These are phyloP conservation scores for Apodemia zela DNA, from an alignment of 2,888 invertebrate genomes.

Conservation along the genomic window DNA sequence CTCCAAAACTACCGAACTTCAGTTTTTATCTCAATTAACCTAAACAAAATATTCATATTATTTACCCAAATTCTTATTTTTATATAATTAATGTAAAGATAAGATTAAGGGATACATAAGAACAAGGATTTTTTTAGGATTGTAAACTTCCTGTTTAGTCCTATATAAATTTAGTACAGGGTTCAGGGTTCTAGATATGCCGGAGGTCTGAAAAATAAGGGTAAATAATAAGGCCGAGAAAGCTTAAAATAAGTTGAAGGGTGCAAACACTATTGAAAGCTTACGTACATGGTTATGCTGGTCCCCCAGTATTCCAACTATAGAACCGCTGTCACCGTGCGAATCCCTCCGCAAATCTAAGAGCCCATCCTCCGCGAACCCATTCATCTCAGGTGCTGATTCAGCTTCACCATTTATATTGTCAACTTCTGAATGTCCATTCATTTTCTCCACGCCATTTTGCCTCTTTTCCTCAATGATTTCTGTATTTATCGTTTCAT, in stretches of 20 bases:
- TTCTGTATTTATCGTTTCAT: conserved; percentile 59
- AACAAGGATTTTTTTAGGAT: too few relatives aligned
- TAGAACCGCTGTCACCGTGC: conserved; percentile 65
- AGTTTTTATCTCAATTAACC: too few relatives aligned
- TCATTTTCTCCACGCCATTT: conserved; percentile 33
- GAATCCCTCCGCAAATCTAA: conserved; percentile 54
- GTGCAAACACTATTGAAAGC: conserved; percentile 18
- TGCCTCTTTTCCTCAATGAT: conserved; percentile 34
- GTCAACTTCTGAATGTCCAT: conserved; percentile 31
- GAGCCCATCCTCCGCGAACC: conserved; percentile 26
- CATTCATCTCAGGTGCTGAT: conserved; percentile 24
- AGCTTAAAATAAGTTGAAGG: neutral
- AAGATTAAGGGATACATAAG: too few relatives aligned
- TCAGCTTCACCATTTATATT: conserved; percentile 42
- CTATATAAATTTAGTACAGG: too few relatives aligned
- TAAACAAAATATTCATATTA: too few relatives aligned
- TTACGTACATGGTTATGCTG: conserved; percentile 76
- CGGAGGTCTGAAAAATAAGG: neutral
- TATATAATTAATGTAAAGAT: too few relatives aligned
- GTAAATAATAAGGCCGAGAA: too few relatives aligned
- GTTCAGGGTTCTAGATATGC: too few relatives aligned
- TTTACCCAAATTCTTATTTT: too few relatives aligned
- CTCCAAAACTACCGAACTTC: too few relatives aligned
- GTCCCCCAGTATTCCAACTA: conserved; percentile 76
- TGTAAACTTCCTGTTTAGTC: too few relatives aligned